phyloP scores from a whole-genome alignment of 2,888 invertebrate genomes.

The Microctonus brassicae region DNA sequence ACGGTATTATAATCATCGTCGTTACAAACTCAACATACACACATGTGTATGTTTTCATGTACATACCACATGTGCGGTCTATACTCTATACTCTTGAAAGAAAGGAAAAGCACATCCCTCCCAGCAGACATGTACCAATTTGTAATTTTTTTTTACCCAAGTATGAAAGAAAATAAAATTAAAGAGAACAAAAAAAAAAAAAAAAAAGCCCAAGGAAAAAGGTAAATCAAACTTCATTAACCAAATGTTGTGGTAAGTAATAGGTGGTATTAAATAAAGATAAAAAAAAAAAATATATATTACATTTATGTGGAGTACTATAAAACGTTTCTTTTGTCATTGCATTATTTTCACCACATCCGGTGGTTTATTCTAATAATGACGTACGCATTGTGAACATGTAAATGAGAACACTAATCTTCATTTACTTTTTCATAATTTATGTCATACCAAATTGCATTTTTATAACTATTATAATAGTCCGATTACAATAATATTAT shows the following conservation, averaged over 20 bases:
- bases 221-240: background rate
- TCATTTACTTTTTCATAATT: background rate
- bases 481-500: too few species aligned
- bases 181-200: too few species aligned
- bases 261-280: background rate
- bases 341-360: background rate
- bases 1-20: slow-evolving; percentile 23
- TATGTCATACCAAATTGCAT: too few species aligned
- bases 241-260: background rate
- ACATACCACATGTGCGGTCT: slow-evolving; percentile 19
- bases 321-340: background rate
- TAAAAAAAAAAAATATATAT: background rate
- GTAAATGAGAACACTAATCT: background rate
- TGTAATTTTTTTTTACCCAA: slow-evolving; percentile 18
- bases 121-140: slow-evolving; percentile 28
- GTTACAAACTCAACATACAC: slow-evolving; percentile 5
- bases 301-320: background rate
- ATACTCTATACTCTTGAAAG: background rate
- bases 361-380: background rate
- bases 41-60: background rate
- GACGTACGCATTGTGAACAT: background rate
- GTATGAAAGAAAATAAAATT: background rate
- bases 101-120: background rate
- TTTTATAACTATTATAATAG: too few species aligned
- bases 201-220: background rate